Conservation (phyloP, 2,888 invertebrate genomes). For the Drosophila antonietae region DNA sequence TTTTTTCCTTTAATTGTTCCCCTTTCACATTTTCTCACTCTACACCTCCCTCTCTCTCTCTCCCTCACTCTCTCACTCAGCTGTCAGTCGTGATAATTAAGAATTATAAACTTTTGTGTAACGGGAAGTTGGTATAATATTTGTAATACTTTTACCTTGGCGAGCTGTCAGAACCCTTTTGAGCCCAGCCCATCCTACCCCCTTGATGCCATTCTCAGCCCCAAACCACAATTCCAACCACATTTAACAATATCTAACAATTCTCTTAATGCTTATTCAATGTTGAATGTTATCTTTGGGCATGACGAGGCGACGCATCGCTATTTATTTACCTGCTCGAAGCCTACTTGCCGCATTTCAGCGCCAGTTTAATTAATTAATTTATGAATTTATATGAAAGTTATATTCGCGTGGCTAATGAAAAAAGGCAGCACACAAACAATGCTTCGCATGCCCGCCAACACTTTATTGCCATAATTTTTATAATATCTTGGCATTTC, state of each 20-base stretch:
- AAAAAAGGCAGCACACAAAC: constrained; percentile 37
- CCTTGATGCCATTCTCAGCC: neutral
- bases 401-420: constrained; percentile 36
- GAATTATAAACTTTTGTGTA: constrained; percentile 48
- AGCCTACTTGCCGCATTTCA: constrained; percentile 7
- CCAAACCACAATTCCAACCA: neutral
- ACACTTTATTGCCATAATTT: constrained; percentile 26
- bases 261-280: constrained; percentile 71
- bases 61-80: neutral
- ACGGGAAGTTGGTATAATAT: constrained; percentile 13
- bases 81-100: constrained; percentile 44
- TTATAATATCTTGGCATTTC: constrained; percentile 29
- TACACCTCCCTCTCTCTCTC: neutral
- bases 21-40: neutral
- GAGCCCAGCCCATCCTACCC: neutral
- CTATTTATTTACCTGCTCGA: constrained; percentile 1
- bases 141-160: constrained; percentile 27
- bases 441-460: constrained; percentile 6
- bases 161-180: constrained; percentile 34
- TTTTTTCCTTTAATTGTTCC: neutral
- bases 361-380: constrained; percentile 72
- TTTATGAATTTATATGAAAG: constrained; percentile 70
- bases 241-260: constrained; percentile 54
- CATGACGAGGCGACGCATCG: constrained; percentile 2
- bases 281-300: constrained; percentile 59